These are phyloP conservation scores for Tineola bisselliella DNA, from an alignment of 2,888 invertebrate genomes.

Conservation along the genomic window DNA sequence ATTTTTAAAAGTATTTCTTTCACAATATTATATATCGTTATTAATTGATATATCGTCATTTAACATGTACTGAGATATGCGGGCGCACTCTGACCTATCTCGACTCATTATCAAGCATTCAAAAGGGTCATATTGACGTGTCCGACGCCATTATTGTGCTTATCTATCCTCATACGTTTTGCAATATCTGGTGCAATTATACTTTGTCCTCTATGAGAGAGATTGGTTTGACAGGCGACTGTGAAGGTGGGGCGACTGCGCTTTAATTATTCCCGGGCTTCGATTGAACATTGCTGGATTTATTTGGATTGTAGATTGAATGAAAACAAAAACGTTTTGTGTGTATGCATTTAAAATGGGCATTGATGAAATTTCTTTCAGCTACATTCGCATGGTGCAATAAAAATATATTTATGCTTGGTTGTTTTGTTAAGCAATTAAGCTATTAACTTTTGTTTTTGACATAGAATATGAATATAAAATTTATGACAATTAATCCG, in stretches of 20 bases:
- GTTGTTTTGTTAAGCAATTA: background rate
- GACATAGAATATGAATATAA: background rate
- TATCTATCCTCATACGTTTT: constrained; percentile 34
- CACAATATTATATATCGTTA: no score
- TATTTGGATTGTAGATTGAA: constrained; percentile 11
- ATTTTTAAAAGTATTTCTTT: no score
- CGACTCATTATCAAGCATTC: constrained; percentile 49
- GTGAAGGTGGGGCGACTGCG: constrained; percentile 4
- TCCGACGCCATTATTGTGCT: constrained; percentile 23
- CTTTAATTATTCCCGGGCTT: constrained; percentile 11
- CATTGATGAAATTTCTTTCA: background rate
- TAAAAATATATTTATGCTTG: background rate
- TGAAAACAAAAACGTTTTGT: constrained; percentile 5
- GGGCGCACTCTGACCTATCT: constrained; percentile 54
- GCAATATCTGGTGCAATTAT: constrained; percentile 28
- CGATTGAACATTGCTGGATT: constrained; percentile 8
- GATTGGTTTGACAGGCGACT: constrained; percentile 1
- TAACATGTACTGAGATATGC: constrained; percentile 29
- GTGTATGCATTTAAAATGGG: constrained; percentile 9
- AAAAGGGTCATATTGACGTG: constrained; percentile 24
- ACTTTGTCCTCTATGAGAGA: background rate
- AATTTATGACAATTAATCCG: background rate
- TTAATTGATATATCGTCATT: constrained; percentile 2
- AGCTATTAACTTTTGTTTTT: background rate
- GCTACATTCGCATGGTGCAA: background rate